These are phyloP conservation scores for Desmodus rotundus DNA, from an alignment of 2,113 vertebrate species.

Conservation along the genomic window DNA sequence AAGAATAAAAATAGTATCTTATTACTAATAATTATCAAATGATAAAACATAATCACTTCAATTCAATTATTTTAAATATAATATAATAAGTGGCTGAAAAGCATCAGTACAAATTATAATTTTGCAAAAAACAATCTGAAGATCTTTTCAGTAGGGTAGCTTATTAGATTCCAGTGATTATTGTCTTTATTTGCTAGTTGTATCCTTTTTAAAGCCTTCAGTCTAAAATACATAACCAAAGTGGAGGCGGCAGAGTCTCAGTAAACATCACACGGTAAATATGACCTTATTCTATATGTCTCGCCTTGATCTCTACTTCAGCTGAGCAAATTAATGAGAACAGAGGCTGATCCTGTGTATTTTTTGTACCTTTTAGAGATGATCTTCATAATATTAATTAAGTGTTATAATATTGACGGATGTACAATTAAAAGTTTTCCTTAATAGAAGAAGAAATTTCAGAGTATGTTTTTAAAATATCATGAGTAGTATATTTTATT, in stretches of 20 bases:
- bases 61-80: neutral
- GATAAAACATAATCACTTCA: neutral
- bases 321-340: neutral
- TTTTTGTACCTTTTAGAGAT: neutral
- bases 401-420: neutral
- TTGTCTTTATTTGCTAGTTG: neutral
- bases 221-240: neutral
- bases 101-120: neutral
- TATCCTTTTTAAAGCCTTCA: neutral
- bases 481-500: neutral
- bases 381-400: neutral
- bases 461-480: neutral
- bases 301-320: neutral
- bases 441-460: neutral
- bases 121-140: constrained; percentile 11
- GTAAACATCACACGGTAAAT: neutral
- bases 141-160: neutral
- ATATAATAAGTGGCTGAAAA: neutral
- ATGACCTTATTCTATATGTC: neutral
- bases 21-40: neutral
- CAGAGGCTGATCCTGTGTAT: neutral
- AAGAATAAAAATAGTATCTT: neutral
- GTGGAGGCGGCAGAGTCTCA: neutral
- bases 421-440: neutral
- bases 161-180: neutral